Evolutionary conservation across 2,113 vertebrate species (phyloP).

Genomic region (Helogale parvula): DNA sequence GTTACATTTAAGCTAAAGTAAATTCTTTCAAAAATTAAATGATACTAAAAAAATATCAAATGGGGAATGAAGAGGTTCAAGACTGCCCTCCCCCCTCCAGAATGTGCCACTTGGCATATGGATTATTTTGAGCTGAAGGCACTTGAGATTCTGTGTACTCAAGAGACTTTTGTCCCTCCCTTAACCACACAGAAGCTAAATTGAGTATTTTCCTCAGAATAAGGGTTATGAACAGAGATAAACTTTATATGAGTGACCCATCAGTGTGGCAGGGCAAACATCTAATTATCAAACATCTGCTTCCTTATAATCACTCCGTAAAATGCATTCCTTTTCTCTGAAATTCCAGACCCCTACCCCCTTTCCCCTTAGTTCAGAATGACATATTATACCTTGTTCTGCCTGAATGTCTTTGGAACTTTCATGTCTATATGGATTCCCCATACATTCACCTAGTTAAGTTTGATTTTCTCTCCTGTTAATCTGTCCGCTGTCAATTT

Average conservation of each 20-base stretch:
- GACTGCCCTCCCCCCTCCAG: neutral
- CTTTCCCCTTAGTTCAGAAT: neutral
- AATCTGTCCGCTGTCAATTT: neutral
- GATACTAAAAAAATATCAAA: neutral
- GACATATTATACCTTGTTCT: neutral
- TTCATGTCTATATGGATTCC: neutral
- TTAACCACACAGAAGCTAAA: neutral
- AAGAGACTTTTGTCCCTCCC: neutral
- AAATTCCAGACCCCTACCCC: neutral
- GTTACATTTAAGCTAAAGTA: slow-evolving; percentile 6
- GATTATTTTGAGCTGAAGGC: neutral
- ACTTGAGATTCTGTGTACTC: neutral
- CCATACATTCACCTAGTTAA: neutral
- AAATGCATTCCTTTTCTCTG: neutral
- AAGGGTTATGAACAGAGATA: neutral
- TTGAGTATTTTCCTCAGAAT: neutral
- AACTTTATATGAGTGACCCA: neutral
- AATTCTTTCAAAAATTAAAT: neutral
- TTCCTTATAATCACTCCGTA: neutral
- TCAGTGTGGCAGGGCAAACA: neutral
- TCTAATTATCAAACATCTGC: neutral
- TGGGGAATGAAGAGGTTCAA: neutral
- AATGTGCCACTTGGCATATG: neutral
- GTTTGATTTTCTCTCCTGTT: neutral
- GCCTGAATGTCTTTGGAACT: neutral